Conservation (phyloP, 53 echinoderm and acorn worm species). For the Temnopleurus reevesii region DNA sequence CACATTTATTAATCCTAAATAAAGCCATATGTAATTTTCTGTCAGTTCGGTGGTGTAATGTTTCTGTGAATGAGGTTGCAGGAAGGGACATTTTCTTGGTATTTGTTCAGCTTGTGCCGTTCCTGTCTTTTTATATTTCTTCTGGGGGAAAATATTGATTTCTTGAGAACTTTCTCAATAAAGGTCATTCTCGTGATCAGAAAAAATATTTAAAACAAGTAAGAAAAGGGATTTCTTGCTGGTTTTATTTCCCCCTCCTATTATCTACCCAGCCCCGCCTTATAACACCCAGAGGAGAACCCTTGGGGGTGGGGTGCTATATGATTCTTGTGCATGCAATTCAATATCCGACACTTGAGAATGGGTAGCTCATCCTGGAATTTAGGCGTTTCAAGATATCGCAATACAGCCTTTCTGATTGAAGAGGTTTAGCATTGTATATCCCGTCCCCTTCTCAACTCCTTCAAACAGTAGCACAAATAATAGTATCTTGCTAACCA, state of each 20-base stretch:
- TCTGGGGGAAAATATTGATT: constrained; percentile 1
- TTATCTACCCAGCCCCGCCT: neutral
- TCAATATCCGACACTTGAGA: constrained; percentile 21
- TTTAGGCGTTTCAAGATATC: neutral
- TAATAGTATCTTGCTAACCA: no score
- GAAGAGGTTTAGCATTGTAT: neutral
- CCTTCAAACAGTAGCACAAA: no score
- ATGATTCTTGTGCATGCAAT: constrained; percentile 39
- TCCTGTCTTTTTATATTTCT: neutral
- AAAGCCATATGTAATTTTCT: neutral
- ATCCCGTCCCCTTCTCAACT: neutral
- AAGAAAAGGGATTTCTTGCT: neutral
- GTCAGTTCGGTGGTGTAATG: neutral
- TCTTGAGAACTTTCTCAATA: neutral
- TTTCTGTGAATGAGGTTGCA: neutral
- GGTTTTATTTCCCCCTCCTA: neutral
- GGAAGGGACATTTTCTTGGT: neutral
- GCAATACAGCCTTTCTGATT: neutral
- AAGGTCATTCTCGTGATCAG: neutral
- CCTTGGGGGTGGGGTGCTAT: constrained; percentile 52
- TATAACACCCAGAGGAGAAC: neutral
- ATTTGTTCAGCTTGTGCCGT: constrained; percentile 8
- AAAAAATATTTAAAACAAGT: neutral
- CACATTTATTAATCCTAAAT: neutral
- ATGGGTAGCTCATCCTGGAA: neutral